Evolutionary conservation across 2,888 invertebrate species (phyloP), one percentile per base, ranked within the genome.

Genomic region (Conus canariensis): DNA sequence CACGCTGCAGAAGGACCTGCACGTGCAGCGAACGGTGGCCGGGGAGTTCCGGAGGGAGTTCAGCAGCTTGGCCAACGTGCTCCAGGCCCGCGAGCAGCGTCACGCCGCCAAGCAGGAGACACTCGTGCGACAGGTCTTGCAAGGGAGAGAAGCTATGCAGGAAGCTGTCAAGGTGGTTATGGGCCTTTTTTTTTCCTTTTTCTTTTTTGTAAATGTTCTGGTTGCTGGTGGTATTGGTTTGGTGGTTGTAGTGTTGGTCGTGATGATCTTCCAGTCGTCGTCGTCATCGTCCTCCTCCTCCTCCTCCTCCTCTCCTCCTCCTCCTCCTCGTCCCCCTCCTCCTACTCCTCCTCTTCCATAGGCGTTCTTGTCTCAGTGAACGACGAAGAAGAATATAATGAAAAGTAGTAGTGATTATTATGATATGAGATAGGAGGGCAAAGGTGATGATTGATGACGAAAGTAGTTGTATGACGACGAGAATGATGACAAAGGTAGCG

Each of bases 1-100:
- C 60, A 70, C 85, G 22, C 45, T 91, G 30, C 91, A 91, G 83
- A 83, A 74, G 59, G 91, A 91, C 60, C 67, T 91, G 25, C 25
- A 85, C 16, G 85, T 70, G 16, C 88, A 91, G 85, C 87, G 85
- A 25, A 64, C 67, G 45, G 82, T 90, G 22, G 91, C 91, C 12
- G 56, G 85, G 70, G 91, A 91, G 88, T 91, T 91, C 80, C 87
- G 89, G 12, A 87, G 91, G 70, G 91, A 91, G 88, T 88, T 91
- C 74, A 87, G 74, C 58, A 91, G 89, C 58, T 85, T 91, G 74
- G 83, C 91, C 22, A 45, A 83, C 60, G 90, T 91, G 59, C 60
- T 91, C 3, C 83, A 88, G 56, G 74, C 87, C 6, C 59, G 90
- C 1, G 91, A 91, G 56, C 77, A 80, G 56, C 82, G 91, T 9